phyloP scores from a whole-genome alignment of 2,113 vertebrate species.

The Girardinichthys multiradiatus region DNA sequence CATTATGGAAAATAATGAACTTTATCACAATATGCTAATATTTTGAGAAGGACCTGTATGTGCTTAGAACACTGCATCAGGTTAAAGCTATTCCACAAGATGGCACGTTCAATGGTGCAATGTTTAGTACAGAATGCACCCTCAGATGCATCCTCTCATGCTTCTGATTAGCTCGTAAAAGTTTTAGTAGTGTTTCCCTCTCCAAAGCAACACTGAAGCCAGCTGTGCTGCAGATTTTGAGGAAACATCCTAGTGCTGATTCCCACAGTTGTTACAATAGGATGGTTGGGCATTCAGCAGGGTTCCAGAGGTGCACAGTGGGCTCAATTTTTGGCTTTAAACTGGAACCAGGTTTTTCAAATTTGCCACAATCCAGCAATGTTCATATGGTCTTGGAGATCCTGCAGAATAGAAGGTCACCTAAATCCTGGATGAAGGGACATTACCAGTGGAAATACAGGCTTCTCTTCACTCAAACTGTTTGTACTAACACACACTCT shows the following conservation, averaged over 20 bases:
- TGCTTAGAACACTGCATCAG: too few species aligned
- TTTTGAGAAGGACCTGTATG: too few species aligned
- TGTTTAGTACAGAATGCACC: background rate
- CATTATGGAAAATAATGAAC: too few species aligned
- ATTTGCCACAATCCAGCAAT: background rate
- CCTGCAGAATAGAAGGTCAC: background rate
- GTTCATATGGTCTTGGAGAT: too few species aligned
- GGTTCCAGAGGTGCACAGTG: background rate
- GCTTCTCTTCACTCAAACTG: slow-evolving; percentile 4
- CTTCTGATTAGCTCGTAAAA: background rate
- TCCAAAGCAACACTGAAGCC: background rate
- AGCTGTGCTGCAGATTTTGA: background rate
- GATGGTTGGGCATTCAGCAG: background rate
- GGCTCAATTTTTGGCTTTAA: background rate
- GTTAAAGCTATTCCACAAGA: too few species aligned
- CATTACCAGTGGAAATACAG: background rate
- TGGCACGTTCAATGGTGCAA: too few species aligned
- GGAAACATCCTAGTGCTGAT: background rate
- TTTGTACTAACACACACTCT: background rate
- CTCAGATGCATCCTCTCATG: background rate
- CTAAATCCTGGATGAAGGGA: background rate
- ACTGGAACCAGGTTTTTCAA: background rate
- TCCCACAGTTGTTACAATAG: background rate
- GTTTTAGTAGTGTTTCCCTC: background rate
- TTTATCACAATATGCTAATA: too few species aligned